Evolutionary conservation across 1,140 invertebrate species (phyloP).

Genomic region (Drosophila neocordata): DNA sequence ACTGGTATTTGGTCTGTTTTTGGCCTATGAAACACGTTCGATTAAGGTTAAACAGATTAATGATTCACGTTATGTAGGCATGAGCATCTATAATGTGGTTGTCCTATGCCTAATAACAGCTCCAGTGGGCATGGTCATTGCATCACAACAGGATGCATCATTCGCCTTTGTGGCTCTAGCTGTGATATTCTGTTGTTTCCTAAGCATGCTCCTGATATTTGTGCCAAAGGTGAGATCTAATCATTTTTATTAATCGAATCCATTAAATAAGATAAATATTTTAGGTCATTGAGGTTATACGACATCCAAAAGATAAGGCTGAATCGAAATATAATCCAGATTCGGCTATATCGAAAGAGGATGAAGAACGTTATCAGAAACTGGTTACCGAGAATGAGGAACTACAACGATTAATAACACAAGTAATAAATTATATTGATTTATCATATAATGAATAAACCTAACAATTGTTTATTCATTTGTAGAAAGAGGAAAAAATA

Average conservation of each 20-base stretch:
- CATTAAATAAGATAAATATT: neutral
- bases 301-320: conserved; percentile 91
- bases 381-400: conserved; percentile 98
- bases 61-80: conserved; percentile 98
- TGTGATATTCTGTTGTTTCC: conserved; percentile 97
- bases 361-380: conserved; percentile 97
- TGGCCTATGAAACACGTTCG: conserved; percentile 98
- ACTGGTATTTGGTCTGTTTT: conserved; percentile 97
- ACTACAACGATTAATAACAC: conserved; percentile 95
- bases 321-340: conserved; percentile 94
- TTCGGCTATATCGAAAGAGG: conserved; percentile 94
- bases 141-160: conserved; percentile 97
- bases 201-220: conserved; percentile 98
- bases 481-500: conserved; percentile 95
- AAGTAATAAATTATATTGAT: conserved; percentile 85
- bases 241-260: neutral
- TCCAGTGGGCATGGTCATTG: conserved; percentile 98
- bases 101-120: conserved; percentile 98
- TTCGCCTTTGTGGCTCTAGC: conserved; percentile 98
- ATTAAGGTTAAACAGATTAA: conserved; percentile 97
- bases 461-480: conserved; percentile 15
- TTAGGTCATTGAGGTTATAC: conserved; percentile 91
- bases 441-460: too few relatives aligned
- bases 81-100: conserved; percentile 99
- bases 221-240: conserved; percentile 92